A percentile compares a stretch with the other conserved stretches of the same genome.
phyloP scores from a whole-genome alignment of 2,888 invertebrate genomes.

The Diarsia brunnea region DNA sequence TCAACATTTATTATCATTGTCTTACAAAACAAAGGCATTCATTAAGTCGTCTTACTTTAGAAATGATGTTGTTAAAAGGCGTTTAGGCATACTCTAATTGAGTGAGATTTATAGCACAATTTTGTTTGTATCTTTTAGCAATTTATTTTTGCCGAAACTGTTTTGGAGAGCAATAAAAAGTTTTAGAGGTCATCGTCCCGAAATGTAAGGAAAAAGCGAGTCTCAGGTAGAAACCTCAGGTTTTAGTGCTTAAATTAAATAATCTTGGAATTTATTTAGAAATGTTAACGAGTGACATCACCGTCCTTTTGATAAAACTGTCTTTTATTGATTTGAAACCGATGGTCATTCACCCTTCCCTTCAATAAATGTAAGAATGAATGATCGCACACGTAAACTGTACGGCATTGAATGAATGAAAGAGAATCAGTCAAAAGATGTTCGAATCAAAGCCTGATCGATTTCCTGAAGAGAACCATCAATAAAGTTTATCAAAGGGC shows the following conservation, averaged over 20 bases:
- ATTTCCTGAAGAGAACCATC: neutral
- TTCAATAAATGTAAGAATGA: conserved; percentile 1
- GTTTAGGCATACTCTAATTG: conserved; percentile 36
- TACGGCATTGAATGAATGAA: conserved; percentile 12
- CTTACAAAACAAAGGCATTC: neutral
- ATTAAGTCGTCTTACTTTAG: neutral
- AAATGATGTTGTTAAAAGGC: conserved; percentile 10
- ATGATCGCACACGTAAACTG: neutral
- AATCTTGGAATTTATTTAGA: conserved; percentile 46
- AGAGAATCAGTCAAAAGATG: conserved; percentile 17
- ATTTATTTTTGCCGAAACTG: conserved; percentile 49
- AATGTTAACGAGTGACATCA: conserved; percentile 42
- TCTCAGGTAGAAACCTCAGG: conserved; percentile 51
- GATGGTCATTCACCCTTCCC: conserved; percentile 5
- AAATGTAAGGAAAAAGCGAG: conserved; percentile 59
- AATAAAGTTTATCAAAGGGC: conserved; percentile 3
- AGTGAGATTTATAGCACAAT: conserved; percentile 31
- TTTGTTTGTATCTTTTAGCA: conserved; percentile 30
- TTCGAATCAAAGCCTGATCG: neutral
- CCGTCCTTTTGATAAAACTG: conserved; percentile 22
- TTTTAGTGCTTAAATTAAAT: conserved; percentile 46
- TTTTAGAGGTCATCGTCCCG: conserved; percentile 63
- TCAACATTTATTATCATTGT: neutral
- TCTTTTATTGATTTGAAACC: conserved; percentile 25
- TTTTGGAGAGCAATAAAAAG: conserved; percentile 61